Percentiles rank a stretch among this genome's conserved stretches.
These are phyloP conservation scores for Rhinoraja longicauda DNA, from an alignment of 2,797 vertebrate genomes.

Conservation along the genomic window DNA sequence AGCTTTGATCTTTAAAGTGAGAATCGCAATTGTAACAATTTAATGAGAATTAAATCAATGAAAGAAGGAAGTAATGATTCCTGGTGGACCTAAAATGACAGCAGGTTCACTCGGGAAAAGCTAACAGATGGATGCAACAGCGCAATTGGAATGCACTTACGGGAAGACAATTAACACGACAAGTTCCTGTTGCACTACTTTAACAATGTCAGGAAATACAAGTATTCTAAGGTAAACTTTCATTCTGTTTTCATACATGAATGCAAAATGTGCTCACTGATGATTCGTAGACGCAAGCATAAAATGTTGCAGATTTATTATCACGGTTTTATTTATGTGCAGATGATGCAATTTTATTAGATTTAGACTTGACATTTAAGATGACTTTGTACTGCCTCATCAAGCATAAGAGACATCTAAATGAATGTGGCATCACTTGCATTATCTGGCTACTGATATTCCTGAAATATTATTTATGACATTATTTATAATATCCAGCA, in stretches of 20 bases:
- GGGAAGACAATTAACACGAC: neutral
- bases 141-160: neutral
- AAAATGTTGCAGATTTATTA: neutral
- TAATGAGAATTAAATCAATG: neutral
- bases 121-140: neutral
- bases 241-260: neutral
- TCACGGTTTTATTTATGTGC: neutral
- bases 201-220: neutral
- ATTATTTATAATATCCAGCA: neutral
- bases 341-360: neutral
- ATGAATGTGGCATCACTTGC: neutral
- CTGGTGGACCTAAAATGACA: neutral
- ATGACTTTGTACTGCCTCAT: neutral
- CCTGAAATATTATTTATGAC: neutral
- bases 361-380: neutral
- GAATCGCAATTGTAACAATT: neutral
- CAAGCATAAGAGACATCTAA: neutral
- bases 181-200: neutral
- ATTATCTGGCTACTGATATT: neutral
- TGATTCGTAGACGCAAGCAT: neutral
- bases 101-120: neutral
- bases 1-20: neutral
- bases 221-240: neutral
- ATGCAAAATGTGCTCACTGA: neutral
- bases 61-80: neutral